Evolutionary conservation across 1,140 invertebrate genomes (phyloP), one percentile per base, ranked within the genome.

Genomic region (Tribolium madens): DNA sequence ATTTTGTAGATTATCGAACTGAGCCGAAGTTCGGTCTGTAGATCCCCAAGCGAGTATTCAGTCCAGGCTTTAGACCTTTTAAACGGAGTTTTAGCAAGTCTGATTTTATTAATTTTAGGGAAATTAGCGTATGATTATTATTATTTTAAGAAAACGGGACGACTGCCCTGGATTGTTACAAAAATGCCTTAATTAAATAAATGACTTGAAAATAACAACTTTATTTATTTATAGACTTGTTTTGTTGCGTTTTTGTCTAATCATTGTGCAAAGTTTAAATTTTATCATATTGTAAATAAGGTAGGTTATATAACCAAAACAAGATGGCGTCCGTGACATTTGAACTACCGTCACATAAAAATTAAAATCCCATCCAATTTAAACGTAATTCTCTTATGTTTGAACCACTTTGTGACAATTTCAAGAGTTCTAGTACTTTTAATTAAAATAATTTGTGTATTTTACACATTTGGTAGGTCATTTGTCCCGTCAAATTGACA

Each of bases 91-190:
- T 85, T 96, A 14, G 89, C 89, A 0, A 84, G 85, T 4, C 84
- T 94, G 9, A 93, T 95, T 78, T 72, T 95, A 0, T 82, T 93
- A 0, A 88, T 95, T 15, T 82, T 95, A 50, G 89, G 89, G 2
- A 94, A 94, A 85, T 89, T 96, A 60, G 85, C 90, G 0, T 95
- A 94, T 80, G 94, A 96, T 85, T 95, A 95, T 85, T 93, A 93
- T 86, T 88, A 87, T 57, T 95, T 94, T 84, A 94, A 93, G 82
- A 92, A 89, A 76, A 93, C 92, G 6, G 93, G 94, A 6, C 89
- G 90, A 81, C 85, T 96, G 60, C 94, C 94, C 4, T 95, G 94
- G 93, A 91, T 96, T 46, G 91, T 92, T 6, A 87, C 89, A 53
- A 93, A 92, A 85, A 89, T 94, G 83, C 92, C 92, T 42, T 91